These are phyloP conservation scores for Odontocerum albicorne DNA, from an alignment of 2,888 invertebrate species.

Conservation along the genomic window DNA sequence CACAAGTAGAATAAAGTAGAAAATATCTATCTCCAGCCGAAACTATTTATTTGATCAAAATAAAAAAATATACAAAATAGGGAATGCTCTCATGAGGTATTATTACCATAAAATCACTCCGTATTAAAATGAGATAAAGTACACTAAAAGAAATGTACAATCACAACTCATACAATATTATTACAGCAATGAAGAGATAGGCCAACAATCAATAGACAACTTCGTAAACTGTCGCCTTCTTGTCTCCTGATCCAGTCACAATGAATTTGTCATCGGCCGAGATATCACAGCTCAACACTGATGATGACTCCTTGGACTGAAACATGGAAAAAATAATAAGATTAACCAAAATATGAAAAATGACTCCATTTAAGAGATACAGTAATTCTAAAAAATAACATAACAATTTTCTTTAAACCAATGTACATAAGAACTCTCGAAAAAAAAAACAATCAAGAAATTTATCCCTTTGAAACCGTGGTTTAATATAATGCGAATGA, in stretches of 20 bases:
- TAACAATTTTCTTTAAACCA: too few species aligned
- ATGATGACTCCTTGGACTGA: conserved; percentile 94
- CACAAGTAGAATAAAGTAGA: too few species aligned
- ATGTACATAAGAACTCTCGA: too few species aligned
- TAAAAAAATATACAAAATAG: neutral
- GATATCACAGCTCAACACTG: conserved; percentile 97
- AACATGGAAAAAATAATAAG: too few species aligned
- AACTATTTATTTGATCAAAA: too few species aligned
- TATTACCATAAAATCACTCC: neutral
- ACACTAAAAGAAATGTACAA: conserved; percentile 9
- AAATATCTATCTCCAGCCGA: too few species aligned
- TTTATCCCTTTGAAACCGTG: too few species aligned
- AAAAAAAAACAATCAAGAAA: too few species aligned
- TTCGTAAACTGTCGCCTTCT: conserved; percentile 97
- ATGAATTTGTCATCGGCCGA: conserved; percentile 97
- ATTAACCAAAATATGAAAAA: too few species aligned
- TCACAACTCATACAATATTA: neutral
- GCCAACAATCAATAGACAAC: conserved; percentile 72
- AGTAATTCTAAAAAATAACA: too few species aligned
- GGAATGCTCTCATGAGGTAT: conserved; percentile 16
- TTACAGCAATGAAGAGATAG: neutral
- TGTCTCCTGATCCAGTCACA: conserved; percentile 97
- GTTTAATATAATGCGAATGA: too few species aligned
- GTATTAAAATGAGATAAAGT: neutral
- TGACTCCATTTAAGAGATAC: too few species aligned